Percentiles rank a stretch among this genome's conserved stretches.
Evolutionary conservation across 2,888 invertebrate genomes (phyloP).

Genomic region (Parnassius orleans): DNA sequence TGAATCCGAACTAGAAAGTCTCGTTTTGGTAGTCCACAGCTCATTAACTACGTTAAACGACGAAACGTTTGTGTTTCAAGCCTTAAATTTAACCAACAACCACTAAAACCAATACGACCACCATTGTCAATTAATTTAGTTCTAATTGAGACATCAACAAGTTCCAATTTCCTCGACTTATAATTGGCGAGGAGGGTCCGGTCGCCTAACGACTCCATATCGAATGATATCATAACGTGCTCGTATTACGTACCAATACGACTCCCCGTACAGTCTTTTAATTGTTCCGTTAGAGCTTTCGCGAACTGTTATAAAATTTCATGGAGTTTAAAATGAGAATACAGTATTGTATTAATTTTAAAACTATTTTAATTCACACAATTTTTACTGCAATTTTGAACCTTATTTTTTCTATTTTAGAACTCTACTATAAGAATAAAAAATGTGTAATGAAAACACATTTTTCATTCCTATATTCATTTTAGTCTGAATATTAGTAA

Average conservation of each 20-base stretch:
- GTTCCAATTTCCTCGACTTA: slow-evolving; percentile 5
- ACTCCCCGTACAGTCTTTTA: slow-evolving; percentile 10
- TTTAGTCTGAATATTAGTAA: no score
- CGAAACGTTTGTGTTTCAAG: background rate
- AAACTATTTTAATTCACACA: background rate
- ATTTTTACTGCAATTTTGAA: background rate
- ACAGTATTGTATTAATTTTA: slow-evolving; percentile 1
- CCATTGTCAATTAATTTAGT: slow-evolving; percentile 8
- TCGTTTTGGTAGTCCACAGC: no score
- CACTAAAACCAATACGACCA: slow-evolving; percentile 3
- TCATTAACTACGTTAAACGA: no score
- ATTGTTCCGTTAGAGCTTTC: slow-evolving; percentile 4
- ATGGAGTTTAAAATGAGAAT: slow-evolving; percentile 1
- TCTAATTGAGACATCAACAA: slow-evolving; percentile 13
- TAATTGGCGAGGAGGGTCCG: slow-evolving; percentile 13
- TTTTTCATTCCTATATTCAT: no score
- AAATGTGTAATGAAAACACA: no score
- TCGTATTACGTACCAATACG: slow-evolving; percentile 6
- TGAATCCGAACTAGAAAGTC: no score
- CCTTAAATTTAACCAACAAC: background rate
- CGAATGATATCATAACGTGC: slow-evolving; percentile 6
- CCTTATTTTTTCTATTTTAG: no score
- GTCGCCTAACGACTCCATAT: slow-evolving; percentile 11
- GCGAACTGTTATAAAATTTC: slow-evolving; percentile 13
- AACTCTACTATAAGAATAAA: no score